Evolutionary conservation across 2,888 invertebrate genomes (phyloP).

Genomic region (Biston betularia): DNA sequence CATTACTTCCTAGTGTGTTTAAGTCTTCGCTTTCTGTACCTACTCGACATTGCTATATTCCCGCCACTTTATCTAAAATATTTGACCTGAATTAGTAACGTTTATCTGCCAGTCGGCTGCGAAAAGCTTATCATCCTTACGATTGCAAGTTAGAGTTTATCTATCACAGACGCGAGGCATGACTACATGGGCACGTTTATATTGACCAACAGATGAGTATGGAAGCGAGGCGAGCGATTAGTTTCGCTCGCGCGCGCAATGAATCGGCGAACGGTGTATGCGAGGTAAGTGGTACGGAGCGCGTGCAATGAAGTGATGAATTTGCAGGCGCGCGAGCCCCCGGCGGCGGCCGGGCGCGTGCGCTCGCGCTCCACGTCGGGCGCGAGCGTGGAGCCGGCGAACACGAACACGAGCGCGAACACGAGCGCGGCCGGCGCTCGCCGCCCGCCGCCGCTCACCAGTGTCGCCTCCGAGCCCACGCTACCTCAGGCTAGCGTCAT

Average conservation of each 20-base stretch:
- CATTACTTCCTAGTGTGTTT: slow-evolving; percentile 5
- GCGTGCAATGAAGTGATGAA: slow-evolving; percentile 52
- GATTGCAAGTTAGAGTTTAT: slow-evolving; percentile 40
- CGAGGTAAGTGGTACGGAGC: slow-evolving; percentile 53
- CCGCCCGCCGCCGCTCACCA: slow-evolving; percentile 87
- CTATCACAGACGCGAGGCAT: slow-evolving; percentile 44
- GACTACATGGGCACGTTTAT: slow-evolving; percentile 62
- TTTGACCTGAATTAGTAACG: slow-evolving; percentile 7
- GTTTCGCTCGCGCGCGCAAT: slow-evolving; percentile 56
- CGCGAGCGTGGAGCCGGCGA: slow-evolving; percentile 56
- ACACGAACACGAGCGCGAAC: slow-evolving; percentile 50
- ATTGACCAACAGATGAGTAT: slow-evolving; percentile 61
- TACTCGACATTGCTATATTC: slow-evolving; percentile 28
- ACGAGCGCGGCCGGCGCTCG: slow-evolving; percentile 53
- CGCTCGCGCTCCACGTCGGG: slow-evolving; percentile 76
- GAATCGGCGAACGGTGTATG: slow-evolving; percentile 51
- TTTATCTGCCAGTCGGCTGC: slow-evolving; percentile 26
- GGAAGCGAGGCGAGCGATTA: slow-evolving; percentile 54
- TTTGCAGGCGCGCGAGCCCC: slow-evolving; percentile 68
- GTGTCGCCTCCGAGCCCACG: slow-evolving; percentile 92
- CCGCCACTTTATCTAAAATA: slow-evolving; percentile 2
- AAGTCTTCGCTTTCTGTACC: slow-evolving; percentile 12
- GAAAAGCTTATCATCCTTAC: slow-evolving; percentile 32
- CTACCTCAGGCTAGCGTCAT: slow-evolving; percentile 90
- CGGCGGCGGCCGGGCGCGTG: slow-evolving; percentile 64